Conservation (phyloP, 1,140 invertebrate genomes). For the Leptopilina boulardi region DNA sequence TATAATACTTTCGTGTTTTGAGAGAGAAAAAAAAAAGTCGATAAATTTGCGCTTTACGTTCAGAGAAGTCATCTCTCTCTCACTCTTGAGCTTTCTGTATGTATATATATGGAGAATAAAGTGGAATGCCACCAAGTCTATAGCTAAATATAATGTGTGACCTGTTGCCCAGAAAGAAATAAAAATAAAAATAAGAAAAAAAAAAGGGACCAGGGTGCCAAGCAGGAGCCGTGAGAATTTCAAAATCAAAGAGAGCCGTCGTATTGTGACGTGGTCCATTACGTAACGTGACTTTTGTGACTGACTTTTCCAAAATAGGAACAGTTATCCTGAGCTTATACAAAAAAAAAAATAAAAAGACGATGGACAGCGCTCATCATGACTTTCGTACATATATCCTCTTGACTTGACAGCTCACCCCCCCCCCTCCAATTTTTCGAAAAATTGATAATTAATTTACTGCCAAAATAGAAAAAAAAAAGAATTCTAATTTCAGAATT, state of each 20-base stretch:
- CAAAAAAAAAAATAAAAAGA: no score
- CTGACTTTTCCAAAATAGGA: slow-evolving; percentile 40
- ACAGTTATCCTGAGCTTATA: slow-evolving; percentile 42
- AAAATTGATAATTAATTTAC: slow-evolving; percentile 5
- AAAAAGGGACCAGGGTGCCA: slow-evolving; percentile 36
- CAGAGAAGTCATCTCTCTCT: slow-evolving; percentile 51
- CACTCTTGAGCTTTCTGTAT: slow-evolving; percentile 31
- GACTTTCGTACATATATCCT: slow-evolving; percentile 39
- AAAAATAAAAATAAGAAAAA: not conserved
- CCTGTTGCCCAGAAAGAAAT: slow-evolving; percentile 59
- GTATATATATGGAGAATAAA: slow-evolving; percentile 27
- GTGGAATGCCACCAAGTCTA: slow-evolving; percentile 54
- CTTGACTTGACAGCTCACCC: slow-evolving; percentile 4
- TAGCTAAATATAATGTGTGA: slow-evolving; percentile 62
- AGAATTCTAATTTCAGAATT: no score
- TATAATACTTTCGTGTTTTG: no score
- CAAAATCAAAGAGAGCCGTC: slow-evolving; percentile 66
- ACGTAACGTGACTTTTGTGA: slow-evolving; percentile 66
- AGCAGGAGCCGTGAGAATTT: slow-evolving; percentile 64
- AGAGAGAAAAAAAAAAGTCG: slow-evolving; percentile 34
- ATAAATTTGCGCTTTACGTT: slow-evolving; percentile 61
- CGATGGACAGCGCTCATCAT: slow-evolving; percentile 48
- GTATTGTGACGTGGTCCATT: slow-evolving; percentile 67
- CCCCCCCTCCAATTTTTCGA: not conserved
- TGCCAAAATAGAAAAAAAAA: not conserved